Conservation (phyloP, 2,113 vertebrate genomes). For the Oncorhynchus gorbuscha region DNA sequence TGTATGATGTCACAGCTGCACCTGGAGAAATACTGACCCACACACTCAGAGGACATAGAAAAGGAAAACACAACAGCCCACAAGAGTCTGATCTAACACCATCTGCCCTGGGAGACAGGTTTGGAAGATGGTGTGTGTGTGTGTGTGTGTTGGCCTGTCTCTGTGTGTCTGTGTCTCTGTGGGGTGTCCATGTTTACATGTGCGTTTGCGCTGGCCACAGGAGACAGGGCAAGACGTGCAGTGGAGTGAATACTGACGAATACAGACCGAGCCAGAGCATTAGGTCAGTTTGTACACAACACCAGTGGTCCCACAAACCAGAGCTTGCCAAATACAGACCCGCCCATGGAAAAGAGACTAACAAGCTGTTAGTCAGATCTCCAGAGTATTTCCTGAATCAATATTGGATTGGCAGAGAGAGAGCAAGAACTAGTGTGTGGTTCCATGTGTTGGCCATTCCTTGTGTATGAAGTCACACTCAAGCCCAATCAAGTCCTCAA, state of each 20-base stretch:
- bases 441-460: conserved; percentile 49
- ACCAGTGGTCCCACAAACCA: neutral
- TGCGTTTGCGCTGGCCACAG: neutral
- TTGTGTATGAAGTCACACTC: conserved; percentile 54
- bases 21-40: conserved; percentile 7
- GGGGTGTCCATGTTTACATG: neutral
- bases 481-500: conserved; percentile 20
- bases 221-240: neutral
- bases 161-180: neutral
- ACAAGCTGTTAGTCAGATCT: neutral
- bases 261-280: neutral
- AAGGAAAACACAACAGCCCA: conserved; percentile 15
- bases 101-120: neutral
- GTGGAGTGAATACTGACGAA: conserved; percentile 1
- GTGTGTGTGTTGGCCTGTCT: neutral
- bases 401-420: neutral
- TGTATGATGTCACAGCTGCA: neutral
- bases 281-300: neutral
- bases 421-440: conserved; percentile 3
- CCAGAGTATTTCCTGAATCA: conserved; percentile 2
- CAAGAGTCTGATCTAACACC: conserved; percentile 22
- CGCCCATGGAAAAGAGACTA: neutral
- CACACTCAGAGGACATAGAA: neutral
- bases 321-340: neutral
- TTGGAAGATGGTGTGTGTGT: neutral